Evolutionary conservation across 2,888 invertebrate species (phyloP).

Genomic region (Argyra leucocephala): DNA sequence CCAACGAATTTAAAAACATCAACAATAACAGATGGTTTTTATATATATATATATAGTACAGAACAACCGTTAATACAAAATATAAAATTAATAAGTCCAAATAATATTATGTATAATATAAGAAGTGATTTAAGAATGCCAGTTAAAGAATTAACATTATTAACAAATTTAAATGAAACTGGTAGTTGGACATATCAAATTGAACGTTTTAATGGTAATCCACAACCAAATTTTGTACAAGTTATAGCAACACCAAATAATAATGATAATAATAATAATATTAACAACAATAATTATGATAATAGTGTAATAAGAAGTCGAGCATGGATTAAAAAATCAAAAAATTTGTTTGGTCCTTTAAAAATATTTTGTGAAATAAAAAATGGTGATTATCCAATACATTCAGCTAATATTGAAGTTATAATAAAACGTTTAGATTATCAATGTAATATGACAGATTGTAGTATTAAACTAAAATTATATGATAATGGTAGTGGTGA

Average conservation of each 20-base stretch:
- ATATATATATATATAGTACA: conserved; percentile 47
- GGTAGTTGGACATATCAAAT: conserved; percentile 53
- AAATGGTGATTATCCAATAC: conserved; percentile 48
- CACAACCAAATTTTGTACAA: conserved; percentile 53
- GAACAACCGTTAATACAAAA: conserved; percentile 47
- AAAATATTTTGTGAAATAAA: conserved; percentile 49
- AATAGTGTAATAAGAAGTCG: conserved; percentile 40
- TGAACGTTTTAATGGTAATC: conserved; percentile 49
- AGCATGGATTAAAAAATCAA: conserved; percentile 43
- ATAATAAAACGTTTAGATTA: conserved; percentile 40
- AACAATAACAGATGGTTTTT: conserved; percentile 40
- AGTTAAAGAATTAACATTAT: conserved; percentile 46
- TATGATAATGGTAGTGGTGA: conserved; percentile 54
- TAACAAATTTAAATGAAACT: conserved; percentile 47
- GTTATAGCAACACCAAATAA: conserved; percentile 49
- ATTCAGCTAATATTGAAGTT: conserved; percentile 50
- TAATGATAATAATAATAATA: conserved; percentile 5
- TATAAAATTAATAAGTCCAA: conserved; percentile 46
- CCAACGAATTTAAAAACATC: conserved; percentile 47
- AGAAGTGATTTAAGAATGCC: conserved; percentile 46
- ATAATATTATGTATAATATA: conserved; percentile 43
- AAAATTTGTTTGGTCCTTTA: conserved; percentile 40
- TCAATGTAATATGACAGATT: conserved; percentile 26
- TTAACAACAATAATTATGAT: conserved; percentile 12
- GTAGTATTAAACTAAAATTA: conserved; percentile 44